Conservation (phyloP, 2,113 vertebrate genomes). For the Campylomormyrus tamandua region DNA sequence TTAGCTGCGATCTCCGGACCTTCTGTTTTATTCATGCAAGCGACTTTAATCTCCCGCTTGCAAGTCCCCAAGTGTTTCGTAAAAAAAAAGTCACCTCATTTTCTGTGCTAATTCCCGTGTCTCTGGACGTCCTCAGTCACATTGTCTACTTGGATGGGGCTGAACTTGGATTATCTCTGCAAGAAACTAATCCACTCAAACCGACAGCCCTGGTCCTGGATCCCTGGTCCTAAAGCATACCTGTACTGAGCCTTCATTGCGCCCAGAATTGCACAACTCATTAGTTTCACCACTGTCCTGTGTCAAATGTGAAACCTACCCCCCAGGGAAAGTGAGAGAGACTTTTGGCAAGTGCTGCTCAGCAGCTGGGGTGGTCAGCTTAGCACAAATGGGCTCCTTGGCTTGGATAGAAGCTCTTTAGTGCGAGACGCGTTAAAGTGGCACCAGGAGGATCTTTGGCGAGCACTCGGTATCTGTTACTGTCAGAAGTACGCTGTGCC, state of each 20-base stretch:
- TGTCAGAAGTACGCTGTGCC: slow-evolving; percentile 8
- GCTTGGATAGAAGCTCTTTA: neutral
- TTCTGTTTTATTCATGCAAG: slow-evolving; percentile 2
- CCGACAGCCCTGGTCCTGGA: slow-evolving; percentile 16
- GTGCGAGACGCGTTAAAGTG: neutral
- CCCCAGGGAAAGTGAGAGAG: neutral
- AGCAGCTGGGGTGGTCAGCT: slow-evolving; percentile 26
- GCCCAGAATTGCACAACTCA: neutral
- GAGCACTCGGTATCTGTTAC: slow-evolving; percentile 11
- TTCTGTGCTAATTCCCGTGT: neutral
- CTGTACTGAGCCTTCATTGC: neutral
- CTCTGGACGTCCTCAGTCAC: neutral
- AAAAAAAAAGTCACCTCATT: neutral
- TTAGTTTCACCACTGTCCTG: neutral
- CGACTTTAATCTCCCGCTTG: neutral
- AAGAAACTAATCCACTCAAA: neutral
- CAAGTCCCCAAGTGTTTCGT: neutral
- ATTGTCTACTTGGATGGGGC: neutral
- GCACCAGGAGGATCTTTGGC: neutral
- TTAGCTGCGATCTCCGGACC: neutral
- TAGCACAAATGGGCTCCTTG: slow-evolving; percentile 22
- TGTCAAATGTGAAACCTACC: neutral
- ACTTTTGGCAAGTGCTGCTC: neutral
- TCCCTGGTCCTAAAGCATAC: neutral
- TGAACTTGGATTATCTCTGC: neutral